These are phyloP conservation scores for Rotaria macrura DNA, from an alignment of 2,888 invertebrate species.

Conservation along the genomic window DNA sequence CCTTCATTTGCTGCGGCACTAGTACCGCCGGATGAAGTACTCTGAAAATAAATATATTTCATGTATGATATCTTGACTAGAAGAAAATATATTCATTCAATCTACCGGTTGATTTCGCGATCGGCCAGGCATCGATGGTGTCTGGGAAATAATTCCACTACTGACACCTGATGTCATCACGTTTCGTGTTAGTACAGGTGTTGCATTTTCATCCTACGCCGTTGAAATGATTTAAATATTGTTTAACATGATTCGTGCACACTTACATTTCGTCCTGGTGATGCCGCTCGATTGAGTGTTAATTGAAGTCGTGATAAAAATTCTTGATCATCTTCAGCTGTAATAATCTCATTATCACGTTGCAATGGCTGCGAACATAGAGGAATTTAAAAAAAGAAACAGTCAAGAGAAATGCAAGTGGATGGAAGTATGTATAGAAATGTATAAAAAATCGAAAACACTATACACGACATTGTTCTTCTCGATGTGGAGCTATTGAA, in stretches of 20 bases:
- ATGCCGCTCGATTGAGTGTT: not conserved
- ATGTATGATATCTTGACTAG: not conserved
- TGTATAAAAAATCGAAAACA: no score
- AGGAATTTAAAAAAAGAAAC: not conserved
- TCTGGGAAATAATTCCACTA: not conserved
- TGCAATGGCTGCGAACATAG: not conserved
- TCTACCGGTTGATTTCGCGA: not conserved
- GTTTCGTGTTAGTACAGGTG: not conserved
- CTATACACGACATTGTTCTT: no score
- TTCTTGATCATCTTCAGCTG: conserved; percentile 9
- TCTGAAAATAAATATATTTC: not conserved
- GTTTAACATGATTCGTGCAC: not conserved
- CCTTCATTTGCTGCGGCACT: not conserved
- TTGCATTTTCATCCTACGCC: not conserved
- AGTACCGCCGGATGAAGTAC: not conserved
- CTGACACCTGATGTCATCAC: not conserved
- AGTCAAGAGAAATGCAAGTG: no score
- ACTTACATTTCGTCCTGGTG: not conserved
- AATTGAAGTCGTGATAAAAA: not conserved
- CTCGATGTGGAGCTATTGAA: no score
- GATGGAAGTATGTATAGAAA: no score
- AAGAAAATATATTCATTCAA: not conserved
- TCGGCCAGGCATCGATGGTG: not conserved
- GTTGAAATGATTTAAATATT: not conserved
- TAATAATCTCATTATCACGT: not conserved